Evolutionary conservation across 2,797 vertebrate genomes (phyloP).

Genomic region (Liasis olivaceus): DNA sequence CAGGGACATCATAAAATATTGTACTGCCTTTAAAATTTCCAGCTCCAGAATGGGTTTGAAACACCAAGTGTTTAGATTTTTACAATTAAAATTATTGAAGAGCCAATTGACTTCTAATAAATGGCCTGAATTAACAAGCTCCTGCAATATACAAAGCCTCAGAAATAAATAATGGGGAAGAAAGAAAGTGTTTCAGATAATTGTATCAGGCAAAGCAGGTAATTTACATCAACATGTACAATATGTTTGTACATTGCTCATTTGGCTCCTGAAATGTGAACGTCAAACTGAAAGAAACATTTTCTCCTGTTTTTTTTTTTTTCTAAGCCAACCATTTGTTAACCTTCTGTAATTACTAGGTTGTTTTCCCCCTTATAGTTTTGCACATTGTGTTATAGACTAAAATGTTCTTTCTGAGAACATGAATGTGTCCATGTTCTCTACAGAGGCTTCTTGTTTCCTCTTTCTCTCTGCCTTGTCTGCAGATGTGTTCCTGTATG

Average conservation of each 20-base stretch:
- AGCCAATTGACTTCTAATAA: constrained; percentile 6
- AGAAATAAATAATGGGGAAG: constrained; percentile 11
- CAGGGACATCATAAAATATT: neutral
- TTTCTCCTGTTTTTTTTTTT: neutral
- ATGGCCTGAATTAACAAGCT: constrained; percentile 11
- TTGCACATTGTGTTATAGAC: neutral
- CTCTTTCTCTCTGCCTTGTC: too few species aligned
- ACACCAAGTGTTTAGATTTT: neutral
- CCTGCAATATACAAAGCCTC: neutral
- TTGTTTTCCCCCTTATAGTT: neutral
- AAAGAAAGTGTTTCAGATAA: neutral
- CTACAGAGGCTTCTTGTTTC: neutral
- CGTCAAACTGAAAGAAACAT: neutral
- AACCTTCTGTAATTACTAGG: neutral
- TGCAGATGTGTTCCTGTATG: neutral
- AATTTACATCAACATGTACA: constrained; percentile 15
- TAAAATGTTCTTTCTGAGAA: neutral
- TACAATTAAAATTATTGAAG: constrained; percentile 26
- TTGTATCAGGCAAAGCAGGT: constrained; percentile 14
- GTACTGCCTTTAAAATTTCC: neutral
- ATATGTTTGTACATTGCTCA: neutral
- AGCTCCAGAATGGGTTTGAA: neutral
- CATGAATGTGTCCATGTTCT: neutral
- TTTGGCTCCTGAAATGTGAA: neutral
- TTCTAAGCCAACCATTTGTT: neutral